A percentile compares a stretch with the other conserved stretches of the same genome.
Conservation (phyloP, 2,797 vertebrate species). For the Lemur catta region DNA sequence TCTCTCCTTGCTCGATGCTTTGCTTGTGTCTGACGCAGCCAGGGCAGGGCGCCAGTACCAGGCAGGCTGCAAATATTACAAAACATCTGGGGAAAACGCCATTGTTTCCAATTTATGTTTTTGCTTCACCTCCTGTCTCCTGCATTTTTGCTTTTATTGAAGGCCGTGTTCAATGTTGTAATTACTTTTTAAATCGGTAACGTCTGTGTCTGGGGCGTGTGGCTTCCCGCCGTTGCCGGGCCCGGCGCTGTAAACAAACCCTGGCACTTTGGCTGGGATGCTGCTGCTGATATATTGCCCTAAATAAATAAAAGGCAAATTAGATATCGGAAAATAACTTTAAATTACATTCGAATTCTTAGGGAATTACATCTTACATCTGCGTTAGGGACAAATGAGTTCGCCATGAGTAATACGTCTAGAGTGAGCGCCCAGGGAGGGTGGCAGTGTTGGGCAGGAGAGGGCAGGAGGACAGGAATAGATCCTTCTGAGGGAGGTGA, state of each 20-base stretch:
- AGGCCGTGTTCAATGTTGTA: constrained; percentile 66
- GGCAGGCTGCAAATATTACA: constrained; percentile 8
- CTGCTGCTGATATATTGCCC: constrained; percentile 64
- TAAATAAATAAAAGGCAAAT: constrained; percentile 81
- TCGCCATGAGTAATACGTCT: constrained; percentile 62
- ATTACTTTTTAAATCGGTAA: constrained; percentile 72
- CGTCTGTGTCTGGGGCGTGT: constrained; percentile 40
- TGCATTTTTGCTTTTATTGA: constrained; percentile 72
- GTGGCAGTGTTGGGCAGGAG: neutral
- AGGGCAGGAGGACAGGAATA: neutral
- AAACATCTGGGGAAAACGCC: constrained; percentile 1
- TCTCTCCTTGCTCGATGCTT: neutral
- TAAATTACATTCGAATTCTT: constrained; percentile 78
- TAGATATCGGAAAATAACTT: constrained; percentile 79
- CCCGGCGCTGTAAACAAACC: constrained; percentile 53
- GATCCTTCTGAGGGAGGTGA: constrained; percentile 20
- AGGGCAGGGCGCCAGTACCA: neutral
- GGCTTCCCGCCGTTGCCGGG: neutral
- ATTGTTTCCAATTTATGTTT: constrained; percentile 62
- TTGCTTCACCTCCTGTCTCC: constrained; percentile 53
- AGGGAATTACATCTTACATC: constrained; percentile 70
- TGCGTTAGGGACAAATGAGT: constrained; percentile 69
- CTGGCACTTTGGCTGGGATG: constrained; percentile 54
- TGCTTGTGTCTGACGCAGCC: neutral
- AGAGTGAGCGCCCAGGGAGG: constrained; percentile 38